Conservation (phyloP, 2,113 vertebrate species). For the Gasterosteus aculeatus region DNA sequence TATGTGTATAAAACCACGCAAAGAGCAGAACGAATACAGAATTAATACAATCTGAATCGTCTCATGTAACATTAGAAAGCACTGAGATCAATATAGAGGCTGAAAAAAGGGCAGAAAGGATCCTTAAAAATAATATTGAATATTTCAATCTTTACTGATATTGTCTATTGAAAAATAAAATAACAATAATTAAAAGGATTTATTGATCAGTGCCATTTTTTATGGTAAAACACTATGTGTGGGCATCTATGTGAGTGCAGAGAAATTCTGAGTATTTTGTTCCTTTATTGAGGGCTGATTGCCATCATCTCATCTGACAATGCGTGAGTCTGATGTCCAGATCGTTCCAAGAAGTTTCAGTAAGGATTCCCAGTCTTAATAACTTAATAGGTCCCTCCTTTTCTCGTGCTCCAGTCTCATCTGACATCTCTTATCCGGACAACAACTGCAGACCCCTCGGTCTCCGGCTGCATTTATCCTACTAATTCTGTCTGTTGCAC, state of each 20-base stretch:
- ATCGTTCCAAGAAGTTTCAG: background rate
- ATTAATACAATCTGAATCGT: background rate
- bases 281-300: background rate
- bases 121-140: background rate
- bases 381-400: background rate
- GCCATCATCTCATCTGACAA: background rate
- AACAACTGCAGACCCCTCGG: slow-evolving; percentile 59
- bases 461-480: slow-evolving; percentile 59
- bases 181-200: background rate
- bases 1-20: background rate
- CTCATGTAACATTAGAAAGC: background rate
- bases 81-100: background rate
- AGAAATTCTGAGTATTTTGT: background rate
- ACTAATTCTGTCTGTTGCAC: slow-evolving; percentile 68
- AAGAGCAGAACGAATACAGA: background rate
- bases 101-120: background rate
- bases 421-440: slow-evolving; percentile 67
- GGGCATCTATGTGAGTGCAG: no score
- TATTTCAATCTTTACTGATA: background rate
- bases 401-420: slow-evolving; percentile 28
- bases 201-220: background rate
- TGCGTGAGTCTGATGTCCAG: background rate
- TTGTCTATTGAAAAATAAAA: no score
- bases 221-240: background rate
- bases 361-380: slow-evolving; percentile 5